Percentiles rank a stretch among this genome's conserved stretches.
Evolutionary conservation across 2,888 invertebrate species (phyloP).

Genomic region (Parnassius glacialis): DNA sequence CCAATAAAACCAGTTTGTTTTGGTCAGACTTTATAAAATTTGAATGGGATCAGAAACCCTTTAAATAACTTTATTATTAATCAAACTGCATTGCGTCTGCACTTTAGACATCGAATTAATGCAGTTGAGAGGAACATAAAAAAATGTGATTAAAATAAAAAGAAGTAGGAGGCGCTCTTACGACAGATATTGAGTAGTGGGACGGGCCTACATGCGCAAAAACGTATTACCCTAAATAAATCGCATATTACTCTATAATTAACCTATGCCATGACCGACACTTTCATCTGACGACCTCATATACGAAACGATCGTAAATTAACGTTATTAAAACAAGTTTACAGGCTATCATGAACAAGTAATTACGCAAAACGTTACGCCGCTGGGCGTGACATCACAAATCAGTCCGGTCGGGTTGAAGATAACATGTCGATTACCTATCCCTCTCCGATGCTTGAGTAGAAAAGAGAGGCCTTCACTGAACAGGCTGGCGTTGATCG

Average conservation of each 20-base stretch:
- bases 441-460: conserved; percentile 47
- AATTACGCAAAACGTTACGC: conserved; percentile 81
- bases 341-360: conserved; percentile 67
- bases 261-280: conserved; percentile 61
- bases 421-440: conserved; percentile 62
- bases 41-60: conserved; percentile 2
- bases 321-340: conserved; percentile 77
- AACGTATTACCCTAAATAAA: conserved; percentile 62
- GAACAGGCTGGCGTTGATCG: conserved; percentile 72
- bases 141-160: conserved; percentile 74
- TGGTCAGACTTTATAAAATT: too few species aligned
- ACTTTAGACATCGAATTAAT: conserved; percentile 57
- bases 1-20: too few species aligned
- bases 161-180: conserved; percentile 77
- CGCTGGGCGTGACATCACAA: conserved; percentile 81
- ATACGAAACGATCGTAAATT: conserved; percentile 67
- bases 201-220: conserved; percentile 79
- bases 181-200: conserved; percentile 81
- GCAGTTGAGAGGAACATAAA: conserved; percentile 70
- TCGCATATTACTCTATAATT: conserved; percentile 52
- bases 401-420: conserved; percentile 74
- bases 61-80: conserved; percentile 60
- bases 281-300: conserved; percentile 69
- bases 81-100: conserved; percentile 76
- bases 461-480: conserved; percentile 48